Conservation (phyloP, 2,888 invertebrate species). For the Drosophila mimica region DNA sequence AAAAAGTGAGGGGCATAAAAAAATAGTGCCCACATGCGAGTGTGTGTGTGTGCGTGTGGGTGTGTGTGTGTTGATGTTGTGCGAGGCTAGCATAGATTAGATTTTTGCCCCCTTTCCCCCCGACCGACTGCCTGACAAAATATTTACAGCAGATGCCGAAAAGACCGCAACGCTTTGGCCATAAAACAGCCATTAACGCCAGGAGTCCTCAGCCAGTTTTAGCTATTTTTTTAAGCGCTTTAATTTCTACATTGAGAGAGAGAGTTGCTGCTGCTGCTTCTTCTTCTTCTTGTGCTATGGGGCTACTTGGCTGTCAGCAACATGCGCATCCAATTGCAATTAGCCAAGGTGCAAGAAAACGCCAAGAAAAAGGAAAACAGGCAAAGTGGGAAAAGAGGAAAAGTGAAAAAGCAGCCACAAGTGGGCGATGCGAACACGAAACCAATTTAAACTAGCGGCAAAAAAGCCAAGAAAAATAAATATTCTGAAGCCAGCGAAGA, state of each 20-base stretch:
- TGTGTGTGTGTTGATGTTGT: conserved; percentile 26
- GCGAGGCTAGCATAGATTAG: conserved; percentile 71
- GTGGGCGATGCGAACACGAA: conserved; percentile 64
- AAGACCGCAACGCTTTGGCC: conserved; percentile 72
- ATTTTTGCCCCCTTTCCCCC: conserved; percentile 50
- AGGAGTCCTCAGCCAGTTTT: conserved; percentile 47
- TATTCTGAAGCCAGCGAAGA: conserved; percentile 32
- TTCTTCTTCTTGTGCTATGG: conserved; percentile 22
- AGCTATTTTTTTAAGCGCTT: conserved; percentile 56
- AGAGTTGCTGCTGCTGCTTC: conserved; percentile 24
- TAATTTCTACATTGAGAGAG: conserved; percentile 37
- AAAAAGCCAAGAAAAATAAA: conserved; percentile 16
- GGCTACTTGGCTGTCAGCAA: conserved; percentile 80
- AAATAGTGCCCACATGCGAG: conserved; percentile 44
- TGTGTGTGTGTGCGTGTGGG: conserved; percentile 24
- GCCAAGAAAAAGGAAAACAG: conserved; percentile 11
- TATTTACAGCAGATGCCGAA: conserved; percentile 51
- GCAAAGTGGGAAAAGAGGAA: not conserved
- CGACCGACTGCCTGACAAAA: conserved; percentile 38
- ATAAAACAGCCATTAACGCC: conserved; percentile 83
- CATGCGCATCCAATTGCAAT: conserved; percentile 83
- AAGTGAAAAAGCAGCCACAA: conserved; percentile 32
- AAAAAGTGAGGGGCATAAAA: conserved; percentile 62
- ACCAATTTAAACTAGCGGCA: conserved; percentile 62
- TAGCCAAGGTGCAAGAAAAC: conserved; percentile 84